Percentiles rank a stretch among this genome's conserved stretches.
These are phyloP conservation scores for Zoanthus sansibaricus DNA, from an alignment of 92 coral and sea anemone species.

Conservation along the genomic window DNA sequence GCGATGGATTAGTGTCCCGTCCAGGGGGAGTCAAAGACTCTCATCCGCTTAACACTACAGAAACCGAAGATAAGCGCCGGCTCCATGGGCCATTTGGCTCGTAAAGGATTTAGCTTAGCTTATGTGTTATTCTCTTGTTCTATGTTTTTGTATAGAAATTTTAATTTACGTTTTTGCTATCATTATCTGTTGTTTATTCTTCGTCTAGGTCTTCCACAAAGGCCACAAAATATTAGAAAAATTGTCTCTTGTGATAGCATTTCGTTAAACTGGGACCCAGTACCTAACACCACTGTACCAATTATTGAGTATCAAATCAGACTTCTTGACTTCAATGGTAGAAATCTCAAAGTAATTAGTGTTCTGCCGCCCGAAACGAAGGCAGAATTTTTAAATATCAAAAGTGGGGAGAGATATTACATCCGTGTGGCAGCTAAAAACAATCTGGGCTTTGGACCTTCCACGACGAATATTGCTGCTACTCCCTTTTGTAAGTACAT, in stretches of 20 bases:
- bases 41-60: too few species aligned
- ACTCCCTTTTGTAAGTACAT: constrained; percentile 36
- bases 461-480: neutral
- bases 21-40: too few species aligned
- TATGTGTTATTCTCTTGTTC: too few species aligned
- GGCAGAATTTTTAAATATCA: neutral
- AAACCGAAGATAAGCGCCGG: too few species aligned
- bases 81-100: too few species aligned
- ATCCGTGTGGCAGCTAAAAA: constrained; percentile 5
- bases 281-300: neutral
- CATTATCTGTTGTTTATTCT: neutral
- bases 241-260: constrained; percentile 23
- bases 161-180: too few species aligned
- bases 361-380: neutral
- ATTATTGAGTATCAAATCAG: constrained; percentile 10
- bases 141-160: too few species aligned
- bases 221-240: constrained; percentile 7
- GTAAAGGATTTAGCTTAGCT: too few species aligned
- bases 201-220: constrained; percentile 8
- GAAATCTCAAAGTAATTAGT: neutral
- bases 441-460: constrained; percentile 15
- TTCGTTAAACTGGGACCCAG: constrained; percentile 24
- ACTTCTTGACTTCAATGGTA: constrained; percentile 13
- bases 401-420: constrained; percentile 27
- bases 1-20: too few species aligned